Base-by-base conservation (phyloP, 2,888 invertebrate genomes). In the Gerris lacustris region DNA sequence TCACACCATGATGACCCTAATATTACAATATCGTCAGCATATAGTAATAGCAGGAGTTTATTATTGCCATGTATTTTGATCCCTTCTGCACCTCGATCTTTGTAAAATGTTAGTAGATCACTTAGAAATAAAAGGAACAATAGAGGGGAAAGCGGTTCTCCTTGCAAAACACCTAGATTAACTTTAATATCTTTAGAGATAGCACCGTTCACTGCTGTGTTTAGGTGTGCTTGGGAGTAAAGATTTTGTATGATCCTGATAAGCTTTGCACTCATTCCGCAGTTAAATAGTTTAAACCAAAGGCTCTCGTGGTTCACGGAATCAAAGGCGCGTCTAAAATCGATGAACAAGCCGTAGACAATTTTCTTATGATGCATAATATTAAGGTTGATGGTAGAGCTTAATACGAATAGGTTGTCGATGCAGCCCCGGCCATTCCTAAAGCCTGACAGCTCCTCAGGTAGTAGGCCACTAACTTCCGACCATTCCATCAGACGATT, bases 371-470 rank as follows among this genome's bases (percentile, higher is more conserved):
- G 66, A 43, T 66, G 64, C 7, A 64, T 44, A 6, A 44, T 15
- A 63, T 47, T 43, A 70, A 43, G 44, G 68, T 55, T 55, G 9
- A 55, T 55, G 55, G 15, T 15, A 11, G 55, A 55, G 15, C 11
- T 55, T 55, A 55, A 15, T 15, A 55, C 66, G 31, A 70, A 70
- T 0, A 68, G 31, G 6, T 68, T 67, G 31, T 68, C 70, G 5
- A 43, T 67, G 18, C 70, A 70, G 6, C 68, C 70, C 18, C 70
- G 62, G 0, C 68, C 68, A 0, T 43, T 6, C n/a, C 70, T 18
- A 31, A 70, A 70, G 6, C 70, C 70, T 17, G 67, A 44, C 63
- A 67, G 70, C 44, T 67, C 67, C 44, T 70, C 70, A 15, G 67
- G 63, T 2, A 70, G 44, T 18, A 63, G 9, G 1, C 55, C 44